A percentile compares a stretch with the other conserved stretches of the same genome.
Evolutionary conservation across 2,888 invertebrate species (phyloP).

Genomic region (Fissipunctia ypsillon): DNA sequence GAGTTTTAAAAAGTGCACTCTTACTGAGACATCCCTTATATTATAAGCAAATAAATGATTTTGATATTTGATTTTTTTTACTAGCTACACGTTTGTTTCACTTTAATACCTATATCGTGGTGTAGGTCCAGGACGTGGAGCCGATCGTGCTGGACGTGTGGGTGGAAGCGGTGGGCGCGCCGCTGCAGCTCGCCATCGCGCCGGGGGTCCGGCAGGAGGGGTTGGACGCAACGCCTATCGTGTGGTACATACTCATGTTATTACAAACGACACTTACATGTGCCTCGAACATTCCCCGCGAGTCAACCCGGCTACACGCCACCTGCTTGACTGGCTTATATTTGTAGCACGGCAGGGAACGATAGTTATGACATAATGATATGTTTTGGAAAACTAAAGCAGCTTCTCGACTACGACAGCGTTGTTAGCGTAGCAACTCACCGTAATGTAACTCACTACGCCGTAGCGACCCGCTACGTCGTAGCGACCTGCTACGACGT

Average conservation of each 20-base stretch:
- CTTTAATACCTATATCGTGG: not conserved
- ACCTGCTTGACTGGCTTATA: not conserved
- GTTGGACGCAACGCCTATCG: constrained; percentile 42
- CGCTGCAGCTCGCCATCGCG: constrained; percentile 74
- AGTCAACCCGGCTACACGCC: not conserved
- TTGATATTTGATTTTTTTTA: too few species aligned
- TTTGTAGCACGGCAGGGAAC: not conserved
- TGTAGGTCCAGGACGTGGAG: constrained; percentile 69
- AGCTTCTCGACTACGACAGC: not conserved
- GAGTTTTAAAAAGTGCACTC: too few species aligned
- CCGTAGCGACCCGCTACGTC: not conserved
- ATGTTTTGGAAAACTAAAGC: not conserved
- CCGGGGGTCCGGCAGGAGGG: not conserved
- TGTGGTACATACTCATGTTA: constrained; percentile 69
- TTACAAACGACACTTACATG: not conserved
- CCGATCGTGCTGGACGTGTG: constrained; percentile 82
- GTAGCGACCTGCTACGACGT: too few species aligned
- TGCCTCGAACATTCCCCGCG: not conserved
- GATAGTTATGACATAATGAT: not conserved
- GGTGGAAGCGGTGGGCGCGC: constrained; percentile 77
- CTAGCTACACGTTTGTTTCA: too few species aligned
- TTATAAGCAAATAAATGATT: too few species aligned
- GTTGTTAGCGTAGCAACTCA: not conserved
- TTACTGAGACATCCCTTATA: too few species aligned
- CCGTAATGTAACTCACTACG: not conserved